Conservation (phyloP, 2,797 vertebrate species). For the Phalanger gymnotis region DNA sequence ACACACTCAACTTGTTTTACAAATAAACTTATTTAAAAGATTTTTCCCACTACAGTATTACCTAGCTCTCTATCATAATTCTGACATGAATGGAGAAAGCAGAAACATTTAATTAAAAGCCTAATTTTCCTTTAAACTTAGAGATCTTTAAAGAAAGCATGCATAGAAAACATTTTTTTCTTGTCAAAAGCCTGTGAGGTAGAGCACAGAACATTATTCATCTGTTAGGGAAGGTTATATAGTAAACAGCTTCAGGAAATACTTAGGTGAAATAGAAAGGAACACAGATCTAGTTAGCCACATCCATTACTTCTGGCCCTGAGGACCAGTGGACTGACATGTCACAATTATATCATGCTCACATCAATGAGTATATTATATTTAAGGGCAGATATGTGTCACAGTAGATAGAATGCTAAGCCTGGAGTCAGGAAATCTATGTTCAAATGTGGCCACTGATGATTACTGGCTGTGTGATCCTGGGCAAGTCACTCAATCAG, state of each 20-base stretch:
- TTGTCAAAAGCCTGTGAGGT: constrained; percentile 4
- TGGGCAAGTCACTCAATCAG: neutral
- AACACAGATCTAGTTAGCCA: neutral
- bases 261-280: neutral
- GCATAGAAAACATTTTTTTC: constrained; percentile 26
- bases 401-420: neutral
- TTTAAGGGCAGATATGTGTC: neutral
- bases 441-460: neutral
- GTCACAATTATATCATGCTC: neutral
- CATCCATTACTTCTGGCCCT: neutral
- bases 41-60: neutral
- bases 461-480: neutral
- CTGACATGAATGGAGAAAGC: constrained; percentile 29
- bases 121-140: constrained; percentile 40
- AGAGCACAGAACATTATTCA: neutral
- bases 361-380: neutral
- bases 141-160: constrained; percentile 46
- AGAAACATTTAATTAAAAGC: constrained; percentile 9
- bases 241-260: neutral
- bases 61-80: neutral
- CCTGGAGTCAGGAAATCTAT: neutral
- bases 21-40: neutral
- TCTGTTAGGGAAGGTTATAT: neutral
- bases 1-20: neutral
- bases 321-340: neutral